phyloP scores from a whole-genome alignment of 2,797 vertebrate species.

The Onychomys leucogaster region DNA sequence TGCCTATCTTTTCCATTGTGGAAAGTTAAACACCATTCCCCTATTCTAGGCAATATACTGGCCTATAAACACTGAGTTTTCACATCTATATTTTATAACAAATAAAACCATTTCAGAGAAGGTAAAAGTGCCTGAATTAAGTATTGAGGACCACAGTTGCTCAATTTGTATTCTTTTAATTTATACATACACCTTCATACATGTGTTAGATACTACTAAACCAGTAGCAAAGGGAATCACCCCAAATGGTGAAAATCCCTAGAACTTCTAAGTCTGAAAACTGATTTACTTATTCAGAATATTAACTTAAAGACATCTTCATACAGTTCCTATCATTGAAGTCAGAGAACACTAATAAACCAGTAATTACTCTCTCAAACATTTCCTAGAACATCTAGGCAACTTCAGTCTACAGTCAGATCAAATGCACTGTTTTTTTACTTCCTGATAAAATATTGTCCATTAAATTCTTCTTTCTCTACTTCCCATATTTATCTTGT shows the following conservation, averaged over 20 bases:
- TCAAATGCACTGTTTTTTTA: neutral
- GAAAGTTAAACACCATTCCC: no score
- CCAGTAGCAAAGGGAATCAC: neutral
- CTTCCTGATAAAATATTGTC: neutral
- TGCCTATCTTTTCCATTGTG: neutral
- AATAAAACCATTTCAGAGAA: neutral
- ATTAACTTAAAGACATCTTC: neutral
- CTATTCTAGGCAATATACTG: neutral
- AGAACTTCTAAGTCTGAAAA: neutral
- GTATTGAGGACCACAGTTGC: accelerated
- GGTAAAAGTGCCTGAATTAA: neutral
- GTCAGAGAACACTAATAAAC: neutral
- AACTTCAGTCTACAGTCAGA: neutral
- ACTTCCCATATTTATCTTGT: neutral
- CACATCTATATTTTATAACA: neutral
- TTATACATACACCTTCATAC: neutral
- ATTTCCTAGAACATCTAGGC: neutral
- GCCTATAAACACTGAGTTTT: neutral
- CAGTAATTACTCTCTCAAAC: neutral
- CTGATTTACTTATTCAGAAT: neutral
- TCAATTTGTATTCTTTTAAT: neutral
- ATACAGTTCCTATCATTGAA: neutral
- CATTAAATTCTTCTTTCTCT: neutral
- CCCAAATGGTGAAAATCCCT: neutral
- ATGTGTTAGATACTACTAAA: neutral